Evolutionary conservation across 1,140 invertebrate species (phyloP).

Genomic region (Solenopsis fugax): DNA sequence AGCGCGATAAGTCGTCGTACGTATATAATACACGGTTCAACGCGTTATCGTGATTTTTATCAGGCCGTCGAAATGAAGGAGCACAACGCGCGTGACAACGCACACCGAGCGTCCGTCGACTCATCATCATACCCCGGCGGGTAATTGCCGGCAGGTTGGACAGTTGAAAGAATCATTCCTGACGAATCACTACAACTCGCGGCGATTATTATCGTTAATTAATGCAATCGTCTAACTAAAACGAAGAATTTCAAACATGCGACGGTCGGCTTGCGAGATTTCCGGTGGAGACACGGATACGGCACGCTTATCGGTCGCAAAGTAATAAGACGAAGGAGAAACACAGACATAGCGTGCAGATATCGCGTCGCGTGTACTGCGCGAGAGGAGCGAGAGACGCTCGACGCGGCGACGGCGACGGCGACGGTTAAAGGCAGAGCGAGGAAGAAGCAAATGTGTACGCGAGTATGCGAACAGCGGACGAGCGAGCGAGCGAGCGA

Average conservation of each 20-base stretch:
- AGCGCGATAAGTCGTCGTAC: constrained; percentile 29
- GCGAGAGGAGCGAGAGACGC: background rate
- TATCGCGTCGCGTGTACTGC: constrained; percentile 40
- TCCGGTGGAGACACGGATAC: constrained; percentile 59
- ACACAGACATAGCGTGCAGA: constrained; percentile 12
- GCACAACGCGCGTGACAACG: constrained; percentile 46
- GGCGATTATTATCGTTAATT: constrained; percentile 53
- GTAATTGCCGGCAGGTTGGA: background rate
- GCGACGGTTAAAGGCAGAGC: background rate
- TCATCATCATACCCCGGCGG: background rate
- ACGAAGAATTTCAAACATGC: constrained; percentile 48
- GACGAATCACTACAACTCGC: constrained; percentile 29
- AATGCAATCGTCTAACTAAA: constrained; percentile 43
- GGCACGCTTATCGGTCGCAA: constrained; percentile 62
- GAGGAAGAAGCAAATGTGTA: background rate
- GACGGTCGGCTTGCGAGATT: constrained; percentile 64
- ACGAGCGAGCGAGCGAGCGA: background rate
- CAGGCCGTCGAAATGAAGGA: constrained; percentile 8
- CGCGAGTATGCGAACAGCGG: background rate
- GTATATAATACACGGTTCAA: constrained; percentile 18
- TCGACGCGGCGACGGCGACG: background rate
- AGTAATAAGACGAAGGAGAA: constrained; percentile 64
- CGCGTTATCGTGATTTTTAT: constrained; percentile 46
- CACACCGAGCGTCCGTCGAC: constrained; percentile 3
- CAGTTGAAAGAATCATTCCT: background rate